phyloP scores from a whole-genome alignment of 2,113 vertebrate genomes.

The Hippocampus abdominalis region DNA sequence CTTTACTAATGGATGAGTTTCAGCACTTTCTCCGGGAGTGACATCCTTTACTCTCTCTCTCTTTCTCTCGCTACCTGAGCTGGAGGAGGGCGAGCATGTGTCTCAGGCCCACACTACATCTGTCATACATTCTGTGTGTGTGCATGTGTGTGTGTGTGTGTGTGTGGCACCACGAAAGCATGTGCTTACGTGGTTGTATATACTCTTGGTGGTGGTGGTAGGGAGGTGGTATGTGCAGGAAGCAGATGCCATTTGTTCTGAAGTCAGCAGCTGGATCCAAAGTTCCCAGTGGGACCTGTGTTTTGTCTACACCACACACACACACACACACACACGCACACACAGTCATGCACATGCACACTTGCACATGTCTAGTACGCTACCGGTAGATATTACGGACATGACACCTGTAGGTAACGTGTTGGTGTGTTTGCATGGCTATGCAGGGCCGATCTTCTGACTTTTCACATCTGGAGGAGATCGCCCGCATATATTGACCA shows the following conservation, averaged over 20 bases:
- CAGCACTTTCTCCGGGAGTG: neutral
- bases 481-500: slow-evolving; percentile 22
- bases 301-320: slow-evolving; percentile 37
- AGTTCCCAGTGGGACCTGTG: slow-evolving; percentile 51
- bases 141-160: slow-evolving; percentile 37
- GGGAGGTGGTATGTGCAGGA: slow-evolving; percentile 28
- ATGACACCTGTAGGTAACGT: slow-evolving; percentile 7
- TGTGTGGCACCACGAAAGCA: slow-evolving; percentile 34
- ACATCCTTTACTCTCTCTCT: slow-evolving; percentile 17
- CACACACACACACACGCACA: slow-evolving; percentile 17
- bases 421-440: slow-evolving; percentile 13
- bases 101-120: slow-evolving; percentile 58
- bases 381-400: slow-evolving; percentile 22
- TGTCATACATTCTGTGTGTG: slow-evolving; percentile 35
- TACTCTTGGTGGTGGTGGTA: slow-evolving; percentile 33
- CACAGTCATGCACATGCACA: slow-evolving; percentile 21
- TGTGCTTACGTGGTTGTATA: slow-evolving; percentile 27
- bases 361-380: neutral
- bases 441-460: slow-evolving; percentile 27
- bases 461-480: slow-evolving; percentile 37
- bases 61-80: slow-evolving; percentile 37
- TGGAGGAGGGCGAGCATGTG: slow-evolving; percentile 50
- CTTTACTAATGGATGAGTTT: slow-evolving; percentile 2
- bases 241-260: slow-evolving; percentile 61
- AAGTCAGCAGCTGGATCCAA: slow-evolving; percentile 64